Evolutionary conservation across 2,797 vertebrate genomes (phyloP), one percentile per base, ranked within the genome.

Genomic region (Epinephelus coioides): DNA sequence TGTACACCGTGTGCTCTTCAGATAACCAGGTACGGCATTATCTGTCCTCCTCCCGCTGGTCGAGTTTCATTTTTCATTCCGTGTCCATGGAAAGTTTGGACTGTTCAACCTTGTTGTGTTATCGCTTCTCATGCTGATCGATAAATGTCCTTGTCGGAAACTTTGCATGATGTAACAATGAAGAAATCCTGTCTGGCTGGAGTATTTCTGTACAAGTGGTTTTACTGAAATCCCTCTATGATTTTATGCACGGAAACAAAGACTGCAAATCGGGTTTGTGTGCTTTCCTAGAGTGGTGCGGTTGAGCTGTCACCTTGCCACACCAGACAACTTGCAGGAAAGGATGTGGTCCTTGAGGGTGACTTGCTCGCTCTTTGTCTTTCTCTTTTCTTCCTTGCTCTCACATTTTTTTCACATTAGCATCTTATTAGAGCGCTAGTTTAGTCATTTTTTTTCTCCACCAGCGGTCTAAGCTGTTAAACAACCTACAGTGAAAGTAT

Each of bases 241-340:
- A 66, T 78, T 79, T 75, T 76, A 73, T 62, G 70, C 60, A 80
- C 60, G 65, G 74, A 74, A 83, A 80, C 79, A 78, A 77, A 83
- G 76, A 59, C 65, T 87, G 64, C 78, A 76, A 78, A 84, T 67
- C 64, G 69, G 74, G 72, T 86, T 79, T 88, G 78, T 85, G 77
- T 67, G 81, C 44, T 78, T 84, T 87, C 69, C 57, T 79, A 50
- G 66, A 78, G 80, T 74, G 78, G 77, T 86, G 90, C 69, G 86
- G 87, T 85, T 79, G 44, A 71, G 86, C 71, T 88, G 88, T 92
- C 85, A 85, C 78, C 62, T 76, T 84, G 86, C 88, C 90, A 91
- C 81, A 88, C 83, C 77, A 89, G 79, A 89, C 76, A 89, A 74
- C 73, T 86, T 79, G 47, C 73, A 81, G 71, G 59, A 76, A 81